Evolutionary conservation across 2,797 vertebrate genomes (phyloP), one percentile per base, ranked within the genome.

Genomic region (Phataginus tetradactyla): DNA sequence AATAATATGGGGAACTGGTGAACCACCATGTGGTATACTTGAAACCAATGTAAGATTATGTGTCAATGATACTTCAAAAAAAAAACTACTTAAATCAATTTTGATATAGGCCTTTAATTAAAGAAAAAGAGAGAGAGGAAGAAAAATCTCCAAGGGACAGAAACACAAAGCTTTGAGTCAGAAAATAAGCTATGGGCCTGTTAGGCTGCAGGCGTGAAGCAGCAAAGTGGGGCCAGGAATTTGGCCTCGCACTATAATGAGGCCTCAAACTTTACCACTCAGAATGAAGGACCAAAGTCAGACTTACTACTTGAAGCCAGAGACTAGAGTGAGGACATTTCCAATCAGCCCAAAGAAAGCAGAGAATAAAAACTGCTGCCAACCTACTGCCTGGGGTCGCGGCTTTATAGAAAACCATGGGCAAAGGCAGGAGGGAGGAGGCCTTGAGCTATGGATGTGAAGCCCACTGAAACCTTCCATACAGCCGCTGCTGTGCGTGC

Each of bases 201-300:
- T 39, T 10, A 80, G 51, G 66, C 49, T 66, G 15, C 74, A 80
- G 34, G 23, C 63, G n/a, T 45, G 27, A 71, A 59, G 6, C 5
- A 27, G 13, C 27, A 72, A 63, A 83, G 1, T 10, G 9, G 5
- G 32, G 25, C 34, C 10, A 69, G 79, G 53, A 78, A 87, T 53
- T 14, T 74, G 78, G 59, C 29, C 37, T 69, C 15, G 32, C 4
- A n/a, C 29, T 14, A 1, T 81, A 59, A 14, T 21, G 15, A 69
- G 20, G 7, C 55, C 39, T 51, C 84, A 69, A 95, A 78, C 85
- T 68, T 42, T 66, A 63, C 57, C 6, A 21, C 42, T 84, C 53
- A 69, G 79, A 93, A 86, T 57, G 34, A 91, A 95, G n/a, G 53
- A 86, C 18, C 25, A 61, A 81, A 93, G 72, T 51, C 53, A 80